Evolutionary conservation across 2,113 vertebrate species (phyloP).

Genomic region (Phocoena sinus): DNA sequence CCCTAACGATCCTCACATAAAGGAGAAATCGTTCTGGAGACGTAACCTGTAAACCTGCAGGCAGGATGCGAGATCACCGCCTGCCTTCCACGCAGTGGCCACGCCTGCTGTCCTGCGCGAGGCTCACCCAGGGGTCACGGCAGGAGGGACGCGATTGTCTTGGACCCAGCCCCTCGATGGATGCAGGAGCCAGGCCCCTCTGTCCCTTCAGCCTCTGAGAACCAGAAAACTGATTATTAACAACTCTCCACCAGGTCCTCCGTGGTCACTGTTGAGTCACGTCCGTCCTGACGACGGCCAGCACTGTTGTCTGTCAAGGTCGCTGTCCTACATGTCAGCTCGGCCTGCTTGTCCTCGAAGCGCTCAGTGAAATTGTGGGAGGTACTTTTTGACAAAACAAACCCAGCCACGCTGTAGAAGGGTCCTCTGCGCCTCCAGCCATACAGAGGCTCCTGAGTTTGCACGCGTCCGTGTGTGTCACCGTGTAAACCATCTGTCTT

Average conservation of each 20-base stretch:
- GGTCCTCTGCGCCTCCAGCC: background rate
- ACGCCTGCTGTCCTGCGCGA: accelerated
- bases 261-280: background rate
- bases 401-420: background rate
- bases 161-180: background rate
- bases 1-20: background rate
- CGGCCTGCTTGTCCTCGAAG: slow-evolving; percentile 11
- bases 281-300: background rate
- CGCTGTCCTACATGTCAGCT: background rate
- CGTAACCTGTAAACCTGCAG: background rate
- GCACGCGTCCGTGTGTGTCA: background rate
- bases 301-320: background rate
- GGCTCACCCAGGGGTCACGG: background rate
- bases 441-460: background rate
- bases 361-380: background rate
- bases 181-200: too few species aligned
- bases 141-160: background rate
- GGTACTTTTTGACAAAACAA: background rate
- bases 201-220: background rate
- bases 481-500: background rate
- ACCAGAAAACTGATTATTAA: background rate
- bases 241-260: background rate
- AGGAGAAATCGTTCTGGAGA: background rate
- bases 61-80: background rate
- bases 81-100: accelerated